Evolutionary conservation across 2,113 vertebrate genomes (phyloP), one percentile per base, ranked within the genome.

Genomic region (Syrrhaptes paradoxus): DNA sequence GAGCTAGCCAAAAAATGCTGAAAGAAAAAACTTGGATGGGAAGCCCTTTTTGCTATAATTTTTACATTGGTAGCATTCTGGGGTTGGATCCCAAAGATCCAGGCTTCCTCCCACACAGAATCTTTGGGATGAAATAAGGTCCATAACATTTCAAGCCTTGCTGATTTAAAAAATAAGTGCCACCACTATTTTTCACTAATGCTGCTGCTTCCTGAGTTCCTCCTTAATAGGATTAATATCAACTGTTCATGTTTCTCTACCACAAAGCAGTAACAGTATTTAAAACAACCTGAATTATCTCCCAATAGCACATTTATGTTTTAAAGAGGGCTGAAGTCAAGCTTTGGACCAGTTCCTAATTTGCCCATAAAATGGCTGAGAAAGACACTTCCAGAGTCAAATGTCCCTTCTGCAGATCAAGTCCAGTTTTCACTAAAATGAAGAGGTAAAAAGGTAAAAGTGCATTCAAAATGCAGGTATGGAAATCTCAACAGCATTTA

Each of bases 241-340:
- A 61, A 11, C 32, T 76, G n/a, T 9, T 93, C 28, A 19, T 4
- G 1, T 29, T 89, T 25, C 66, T 87, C 80, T 67, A 70, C 29
- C 81, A 77, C 58, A 81, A 87, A 83, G 67, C 26, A 66, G 24
- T 24, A 11, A 20, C 3, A 62, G 57, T 54, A 38, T 62, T 90
- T 83, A 58, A 85, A 89, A 80, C 34, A 68, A 87, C 8, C 63
- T n/a, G 25, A 54, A 58, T 71, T 68, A 57, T 18, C 54, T 72
- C 67, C 87, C 28, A 78, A 2, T 43, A 55, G 46, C 2, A 1
- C 20, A 59, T 26, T 87, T 51, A 51, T 22, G 24, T 57, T 83
- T 76, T 65, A 80, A 93, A 94, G 38, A 76, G 88, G 46, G 15
- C 61, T 94, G 74, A 87, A 85, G 83, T 83, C 38, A 93, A 93